A percentile compares a stretch with the other conserved stretches of the same genome.
phyloP scores from a whole-genome alignment of 1,140 invertebrate genomes.

The Heliconius eleuchia region DNA sequence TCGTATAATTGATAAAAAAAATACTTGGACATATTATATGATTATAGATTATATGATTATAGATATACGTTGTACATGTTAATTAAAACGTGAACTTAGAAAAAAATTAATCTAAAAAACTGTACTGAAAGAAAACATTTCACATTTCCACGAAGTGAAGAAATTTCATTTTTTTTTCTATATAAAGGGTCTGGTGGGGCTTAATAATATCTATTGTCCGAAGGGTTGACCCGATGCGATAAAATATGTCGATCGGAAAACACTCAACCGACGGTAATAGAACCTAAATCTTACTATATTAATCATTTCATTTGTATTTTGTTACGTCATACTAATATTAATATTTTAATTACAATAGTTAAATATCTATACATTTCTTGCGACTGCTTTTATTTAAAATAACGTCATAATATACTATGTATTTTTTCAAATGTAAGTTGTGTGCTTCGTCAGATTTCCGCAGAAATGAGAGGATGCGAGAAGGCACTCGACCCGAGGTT shows the following conservation, averaged over 20 bases:
- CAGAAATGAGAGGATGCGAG: conserved; percentile 70
- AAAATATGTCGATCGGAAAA: conserved; percentile 12
- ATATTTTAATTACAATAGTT: background rate
- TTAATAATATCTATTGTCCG: background rate
- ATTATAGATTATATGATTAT: too few relatives aligned
- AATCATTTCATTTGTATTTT: background rate
- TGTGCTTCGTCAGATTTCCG: conserved; percentile 48
- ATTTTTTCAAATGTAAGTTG: background rate
- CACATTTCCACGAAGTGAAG: background rate
- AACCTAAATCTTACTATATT: background rate
- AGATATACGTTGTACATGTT: too few relatives aligned
- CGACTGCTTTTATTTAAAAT: too few relatives aligned
- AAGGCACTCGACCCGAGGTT: conserved; percentile 42
- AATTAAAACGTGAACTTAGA: too few relatives aligned
- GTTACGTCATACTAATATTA: background rate
- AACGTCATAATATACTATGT: background rate
- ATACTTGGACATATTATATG: too few relatives aligned
- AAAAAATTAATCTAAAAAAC: background rate
- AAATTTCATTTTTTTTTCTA: background rate
- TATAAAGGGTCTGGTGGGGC: background rate
- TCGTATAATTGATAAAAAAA: too few relatives aligned
- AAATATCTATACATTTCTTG: background rate
- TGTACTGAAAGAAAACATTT: background rate
- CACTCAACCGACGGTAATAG: background rate
- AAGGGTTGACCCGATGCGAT: conserved; percentile 8